Percentiles rank a stretch among this genome's conserved stretches.
Evolutionary conservation across 1,140 invertebrate genomes (phyloP).

Genomic region (Formica exsecta): DNA sequence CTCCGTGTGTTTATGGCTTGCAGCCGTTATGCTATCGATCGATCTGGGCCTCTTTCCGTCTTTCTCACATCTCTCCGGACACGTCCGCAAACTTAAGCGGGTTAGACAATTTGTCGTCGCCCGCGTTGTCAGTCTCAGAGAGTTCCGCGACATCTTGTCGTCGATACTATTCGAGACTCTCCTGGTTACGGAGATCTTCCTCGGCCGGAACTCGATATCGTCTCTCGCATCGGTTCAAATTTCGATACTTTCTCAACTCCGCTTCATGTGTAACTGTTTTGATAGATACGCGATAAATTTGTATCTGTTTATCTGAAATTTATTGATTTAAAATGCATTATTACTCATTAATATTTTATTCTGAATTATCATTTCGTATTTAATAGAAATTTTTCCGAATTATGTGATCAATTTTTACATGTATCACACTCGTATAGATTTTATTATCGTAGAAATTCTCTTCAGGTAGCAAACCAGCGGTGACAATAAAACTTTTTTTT

Average conservation of each 20-base stretch:
- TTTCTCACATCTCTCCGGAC: conserved; percentile 14
- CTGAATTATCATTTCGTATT: neutral
- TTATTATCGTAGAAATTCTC: neutral
- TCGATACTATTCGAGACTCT: conserved; percentile 59
- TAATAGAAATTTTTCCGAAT: neutral
- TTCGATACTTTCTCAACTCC: conserved; percentile 36
- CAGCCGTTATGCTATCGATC: conserved; percentile 38
- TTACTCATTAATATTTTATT: neutral
- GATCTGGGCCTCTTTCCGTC: neutral
- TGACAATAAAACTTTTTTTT: neutral
- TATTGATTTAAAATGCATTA: neutral
- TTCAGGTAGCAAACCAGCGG: neutral
- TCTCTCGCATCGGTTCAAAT: conserved; percentile 35
- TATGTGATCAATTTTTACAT: neutral
- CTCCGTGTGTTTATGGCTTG: conserved; percentile 49
- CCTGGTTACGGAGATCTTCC: conserved; percentile 27
- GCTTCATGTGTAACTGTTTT: neutral
- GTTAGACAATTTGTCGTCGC: conserved; percentile 59
- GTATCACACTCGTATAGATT: too few relatives aligned
- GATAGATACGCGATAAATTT: neutral
- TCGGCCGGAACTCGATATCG: conserved; percentile 40
- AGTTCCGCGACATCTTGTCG: conserved; percentile 56
- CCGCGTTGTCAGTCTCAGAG: conserved; percentile 51
- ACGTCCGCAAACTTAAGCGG: conserved; percentile 48
- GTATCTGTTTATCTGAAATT: neutral